These are phyloP conservation scores for Leucoptera coffeella DNA, from an alignment of 2,888 invertebrate genomes.

Conservation along the genomic window DNA sequence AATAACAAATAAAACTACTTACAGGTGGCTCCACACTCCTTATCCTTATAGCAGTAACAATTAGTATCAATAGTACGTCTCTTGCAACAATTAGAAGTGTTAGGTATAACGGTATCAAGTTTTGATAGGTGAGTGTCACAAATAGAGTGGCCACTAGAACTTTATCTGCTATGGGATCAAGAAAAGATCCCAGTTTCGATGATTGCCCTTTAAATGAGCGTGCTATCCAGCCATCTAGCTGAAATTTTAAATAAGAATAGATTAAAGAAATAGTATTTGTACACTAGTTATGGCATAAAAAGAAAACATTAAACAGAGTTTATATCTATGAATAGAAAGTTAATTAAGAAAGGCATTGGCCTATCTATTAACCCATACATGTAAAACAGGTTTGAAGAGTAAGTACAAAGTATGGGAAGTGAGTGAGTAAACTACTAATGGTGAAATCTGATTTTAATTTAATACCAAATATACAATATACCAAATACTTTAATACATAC, in stretches of 20 bases:
- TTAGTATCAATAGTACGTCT: constrained; percentile 74
- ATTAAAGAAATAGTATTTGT: not conserved
- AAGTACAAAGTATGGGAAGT: too few species aligned
- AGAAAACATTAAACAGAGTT: not conserved
- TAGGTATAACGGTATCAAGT: constrained; percentile 74
- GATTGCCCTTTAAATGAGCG: constrained; percentile 86
- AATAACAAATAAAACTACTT: too few species aligned
- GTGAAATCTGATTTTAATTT: too few species aligned
- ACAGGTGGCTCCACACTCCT: constrained; percentile 85
- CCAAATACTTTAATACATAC: too few species aligned
- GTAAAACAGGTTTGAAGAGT: too few species aligned
- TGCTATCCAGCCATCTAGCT: constrained; percentile 96
- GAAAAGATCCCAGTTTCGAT: constrained; percentile 87
- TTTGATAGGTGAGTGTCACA: constrained; percentile 77
- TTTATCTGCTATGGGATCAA: constrained; percentile 97
- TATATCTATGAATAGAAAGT: too few species aligned
- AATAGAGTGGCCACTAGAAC: constrained; percentile 85
- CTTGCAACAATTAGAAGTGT: constrained; percentile 79
- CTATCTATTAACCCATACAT: too few species aligned
- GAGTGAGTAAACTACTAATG: too few species aligned
- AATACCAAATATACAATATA: too few species aligned
- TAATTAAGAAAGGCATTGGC: too few species aligned
- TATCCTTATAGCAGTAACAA: constrained; percentile 88
- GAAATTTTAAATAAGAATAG: constrained; percentile 26
- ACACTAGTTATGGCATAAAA: not conserved